phyloP scores from a whole-genome alignment of 2,113 vertebrate genomes.

The Cnemophilus loriae region DNA sequence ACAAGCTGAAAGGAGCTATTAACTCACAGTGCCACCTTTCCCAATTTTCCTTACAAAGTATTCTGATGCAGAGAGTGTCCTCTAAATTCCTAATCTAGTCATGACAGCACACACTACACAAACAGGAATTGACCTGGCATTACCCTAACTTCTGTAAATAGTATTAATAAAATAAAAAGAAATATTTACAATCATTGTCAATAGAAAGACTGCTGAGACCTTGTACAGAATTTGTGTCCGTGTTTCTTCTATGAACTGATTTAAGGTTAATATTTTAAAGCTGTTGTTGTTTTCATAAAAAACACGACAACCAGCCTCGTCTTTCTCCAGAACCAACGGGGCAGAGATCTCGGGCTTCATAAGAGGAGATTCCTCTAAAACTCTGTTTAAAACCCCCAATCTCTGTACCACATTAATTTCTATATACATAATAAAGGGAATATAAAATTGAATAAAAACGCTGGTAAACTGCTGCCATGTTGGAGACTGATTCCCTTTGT shows the following conservation, averaged over 20 bases:
- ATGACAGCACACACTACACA: background rate
- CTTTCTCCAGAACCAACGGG: background rate
- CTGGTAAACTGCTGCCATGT: background rate
- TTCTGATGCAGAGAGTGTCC: background rate
- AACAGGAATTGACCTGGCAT: background rate
- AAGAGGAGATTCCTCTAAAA: background rate
- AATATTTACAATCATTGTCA: background rate
- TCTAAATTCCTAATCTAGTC: background rate
- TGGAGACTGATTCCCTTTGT: background rate
- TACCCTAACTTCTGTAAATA: background rate
- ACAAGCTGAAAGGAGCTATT: background rate
- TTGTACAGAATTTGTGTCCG: background rate
- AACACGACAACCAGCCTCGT: background rate
- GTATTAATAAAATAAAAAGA: background rate
- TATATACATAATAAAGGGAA: background rate
- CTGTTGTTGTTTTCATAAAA: background rate
- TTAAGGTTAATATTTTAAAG: background rate
- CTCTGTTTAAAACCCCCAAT: accelerated
- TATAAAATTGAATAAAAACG: background rate
- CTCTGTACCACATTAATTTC: background rate
- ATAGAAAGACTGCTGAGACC: background rate
- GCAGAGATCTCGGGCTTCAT: background rate
- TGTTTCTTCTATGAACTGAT: background rate
- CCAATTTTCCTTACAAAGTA: background rate
- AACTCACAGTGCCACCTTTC: background rate